A percentile compares a stretch with the other conserved stretches of the same genome.
These are phyloP conservation scores for Plagodis pulveraria DNA, from an alignment of 2,888 invertebrate species.

Conservation along the genomic window DNA sequence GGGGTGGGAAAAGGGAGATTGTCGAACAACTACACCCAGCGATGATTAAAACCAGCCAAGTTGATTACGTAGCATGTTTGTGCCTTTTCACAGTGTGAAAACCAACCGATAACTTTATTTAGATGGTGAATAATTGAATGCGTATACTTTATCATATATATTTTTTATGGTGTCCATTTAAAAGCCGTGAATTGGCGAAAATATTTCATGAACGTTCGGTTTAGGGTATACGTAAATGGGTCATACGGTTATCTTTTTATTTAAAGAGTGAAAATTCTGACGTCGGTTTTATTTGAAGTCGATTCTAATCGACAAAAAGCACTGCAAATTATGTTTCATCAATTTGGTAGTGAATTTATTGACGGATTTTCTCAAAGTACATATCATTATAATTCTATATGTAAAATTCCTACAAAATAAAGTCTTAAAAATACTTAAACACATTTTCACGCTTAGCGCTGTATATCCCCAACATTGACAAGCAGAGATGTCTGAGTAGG, in stretches of 20 bases:
- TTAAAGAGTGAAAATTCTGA: constrained; percentile 23
- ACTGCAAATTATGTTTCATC: constrained; percentile 5
- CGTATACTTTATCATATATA: constrained; percentile 30
- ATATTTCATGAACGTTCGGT: constrained; percentile 25
- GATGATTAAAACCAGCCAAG: constrained; percentile 72
- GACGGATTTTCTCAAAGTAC: too few relatives aligned
- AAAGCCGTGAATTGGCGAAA: constrained; percentile 27
- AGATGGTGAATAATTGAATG: constrained; percentile 37
- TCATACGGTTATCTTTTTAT: constrained; percentile 20
- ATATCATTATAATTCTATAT: too few relatives aligned
- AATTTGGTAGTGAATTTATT: neutral
- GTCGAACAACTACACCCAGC: constrained; percentile 52
- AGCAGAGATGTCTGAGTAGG: too few relatives aligned
- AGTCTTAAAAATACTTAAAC: too few relatives aligned
- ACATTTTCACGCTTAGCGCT: too few relatives aligned
- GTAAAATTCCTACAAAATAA: too few relatives aligned
- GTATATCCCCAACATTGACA: too few relatives aligned
- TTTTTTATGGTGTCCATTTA: constrained; percentile 27
- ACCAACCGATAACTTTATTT: constrained; percentile 59
- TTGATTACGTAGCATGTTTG: constrained; percentile 73
- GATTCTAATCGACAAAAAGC: constrained; percentile 15
- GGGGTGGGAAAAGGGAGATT: constrained; percentile 35
- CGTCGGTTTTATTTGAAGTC: constrained; percentile 12
- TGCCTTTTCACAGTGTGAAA: constrained; percentile 56
- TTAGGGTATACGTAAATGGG: constrained; percentile 14